A percentile compares a stretch with the other conserved stretches of the same genome.
These are phyloP conservation scores for Parnassius smintheus DNA, from an alignment of 2,888 invertebrate species.

Conservation along the genomic window DNA sequence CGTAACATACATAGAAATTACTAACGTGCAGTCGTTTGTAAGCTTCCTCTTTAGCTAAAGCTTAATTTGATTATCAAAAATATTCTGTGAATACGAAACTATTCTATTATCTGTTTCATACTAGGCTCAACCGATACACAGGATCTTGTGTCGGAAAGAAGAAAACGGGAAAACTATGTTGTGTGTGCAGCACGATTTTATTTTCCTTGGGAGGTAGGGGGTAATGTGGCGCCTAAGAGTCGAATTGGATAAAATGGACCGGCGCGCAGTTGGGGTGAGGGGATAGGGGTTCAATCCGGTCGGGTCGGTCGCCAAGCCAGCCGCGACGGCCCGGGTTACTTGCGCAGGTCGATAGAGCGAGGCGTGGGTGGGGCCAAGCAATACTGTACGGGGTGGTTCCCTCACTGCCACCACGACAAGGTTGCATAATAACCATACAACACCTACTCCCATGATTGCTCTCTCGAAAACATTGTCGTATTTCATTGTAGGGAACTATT, in stretches of 20 bases:
- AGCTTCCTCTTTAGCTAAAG: too few species aligned
- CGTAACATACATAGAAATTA: too few species aligned
- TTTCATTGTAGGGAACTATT: too few species aligned
- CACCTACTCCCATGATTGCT: constrained; percentile 24
- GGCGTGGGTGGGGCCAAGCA: constrained; percentile 67
- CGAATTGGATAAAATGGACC: constrained; percentile 45
- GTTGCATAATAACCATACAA: constrained; percentile 49
- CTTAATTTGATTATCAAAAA: too few species aligned
- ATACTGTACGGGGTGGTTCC: constrained; percentile 67
- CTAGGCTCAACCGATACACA: not conserved
- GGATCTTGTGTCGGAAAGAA: not conserved
- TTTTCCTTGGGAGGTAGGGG: constrained; percentile 38
- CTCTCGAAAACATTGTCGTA: too few species aligned
- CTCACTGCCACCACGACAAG: constrained; percentile 70
- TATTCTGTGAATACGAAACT: not conserved
- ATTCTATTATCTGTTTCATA: constrained; percentile 6
- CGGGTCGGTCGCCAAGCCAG: constrained; percentile 55
- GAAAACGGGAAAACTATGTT: constrained; percentile 30
- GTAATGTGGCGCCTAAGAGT: constrained; percentile 39
- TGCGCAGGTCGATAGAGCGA: constrained; percentile 78
- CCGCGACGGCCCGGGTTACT: constrained; percentile 56
- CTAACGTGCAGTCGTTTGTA: not conserved
- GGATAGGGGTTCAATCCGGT: constrained; percentile 52
- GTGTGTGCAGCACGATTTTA: constrained; percentile 35
- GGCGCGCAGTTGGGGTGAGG: constrained; percentile 37